Evolutionary conservation across 2,797 vertebrate genomes (phyloP).

Genomic region (Catharus ustulatus): DNA sequence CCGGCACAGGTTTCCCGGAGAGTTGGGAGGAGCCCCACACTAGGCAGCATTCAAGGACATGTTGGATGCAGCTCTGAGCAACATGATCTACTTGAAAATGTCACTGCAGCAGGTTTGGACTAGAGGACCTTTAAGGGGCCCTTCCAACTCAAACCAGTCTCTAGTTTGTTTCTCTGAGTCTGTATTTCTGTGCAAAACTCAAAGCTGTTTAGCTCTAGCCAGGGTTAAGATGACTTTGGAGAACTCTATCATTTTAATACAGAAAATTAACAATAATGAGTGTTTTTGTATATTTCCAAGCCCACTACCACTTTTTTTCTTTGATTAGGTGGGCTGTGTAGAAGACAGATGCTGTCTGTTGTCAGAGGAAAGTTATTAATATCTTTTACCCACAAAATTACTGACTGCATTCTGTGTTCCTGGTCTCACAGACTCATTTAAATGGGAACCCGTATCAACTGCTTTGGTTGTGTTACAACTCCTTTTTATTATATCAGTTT

Average conservation of each 20-base stretch:
- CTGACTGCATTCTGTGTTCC: neutral
- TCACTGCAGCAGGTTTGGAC: rapidly evolving
- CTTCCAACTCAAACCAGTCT: neutral
- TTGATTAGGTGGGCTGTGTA: neutral
- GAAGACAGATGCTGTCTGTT: neutral
- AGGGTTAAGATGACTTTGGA: neutral
- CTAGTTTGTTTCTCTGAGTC: neutral
- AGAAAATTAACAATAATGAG: neutral
- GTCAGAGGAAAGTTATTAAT: neutral
- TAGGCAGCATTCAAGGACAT: neutral
- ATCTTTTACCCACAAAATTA: neutral
- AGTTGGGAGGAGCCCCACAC: rapidly evolving
- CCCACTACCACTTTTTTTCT: neutral
- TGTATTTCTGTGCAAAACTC: neutral
- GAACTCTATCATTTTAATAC: neutral
- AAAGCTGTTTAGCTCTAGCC: rapidly evolving
- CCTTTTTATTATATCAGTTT: neutral
- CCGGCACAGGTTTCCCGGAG: neutral
- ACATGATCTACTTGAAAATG: neutral
- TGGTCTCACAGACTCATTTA: neutral
- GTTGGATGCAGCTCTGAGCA: neutral
- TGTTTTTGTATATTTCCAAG: neutral
- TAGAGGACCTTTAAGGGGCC: neutral
- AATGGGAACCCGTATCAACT: neutral
- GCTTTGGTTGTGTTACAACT: neutral